phyloP scores from a whole-genome alignment of 2,888 invertebrate genomes.

The Stenodera caucasica region DNA sequence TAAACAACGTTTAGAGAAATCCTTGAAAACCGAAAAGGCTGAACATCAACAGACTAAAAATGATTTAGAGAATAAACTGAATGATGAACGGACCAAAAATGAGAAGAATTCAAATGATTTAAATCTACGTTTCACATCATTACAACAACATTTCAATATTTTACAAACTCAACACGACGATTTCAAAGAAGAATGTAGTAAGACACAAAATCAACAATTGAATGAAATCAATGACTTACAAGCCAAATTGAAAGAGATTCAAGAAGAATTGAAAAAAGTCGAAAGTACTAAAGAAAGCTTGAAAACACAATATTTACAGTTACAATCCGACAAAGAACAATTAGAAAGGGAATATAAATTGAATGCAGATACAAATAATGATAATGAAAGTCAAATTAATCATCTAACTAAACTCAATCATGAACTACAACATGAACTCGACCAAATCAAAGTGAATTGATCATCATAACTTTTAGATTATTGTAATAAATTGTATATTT shows the following conservation, averaged over 20 bases:
- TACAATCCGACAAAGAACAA: slow-evolving; percentile 49
- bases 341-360: slow-evolving; percentile 44
- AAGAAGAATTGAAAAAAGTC: slow-evolving; percentile 57
- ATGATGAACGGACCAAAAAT: slow-evolving; percentile 57
- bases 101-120: slow-evolving; percentile 58
- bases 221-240: slow-evolving; percentile 58
- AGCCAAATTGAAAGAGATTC: slow-evolving; percentile 55
- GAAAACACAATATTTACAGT: slow-evolving; percentile 52
- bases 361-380: slow-evolving; percentile 39
- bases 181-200: slow-evolving; percentile 57
- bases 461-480: neutral
- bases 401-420: slow-evolving; percentile 45
- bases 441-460: slow-evolving; percentile 40
- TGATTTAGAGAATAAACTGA: slow-evolving; percentile 56
- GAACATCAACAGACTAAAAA: slow-evolving; percentile 60
- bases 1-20: slow-evolving; percentile 62
- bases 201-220: slow-evolving; percentile 56
- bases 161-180: slow-evolving; percentile 59
- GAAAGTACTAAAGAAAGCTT: slow-evolving; percentile 50
- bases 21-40: slow-evolving; percentile 60
- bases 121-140: slow-evolving; percentile 58
- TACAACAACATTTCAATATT: slow-evolving; percentile 61
- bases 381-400: slow-evolving; percentile 44
- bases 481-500: slow-evolving; percentile 8
- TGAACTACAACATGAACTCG: slow-evolving; percentile 44